phyloP scores from a whole-genome alignment of 2,797 vertebrate species.

The Crocodylus rhombifer region DNA sequence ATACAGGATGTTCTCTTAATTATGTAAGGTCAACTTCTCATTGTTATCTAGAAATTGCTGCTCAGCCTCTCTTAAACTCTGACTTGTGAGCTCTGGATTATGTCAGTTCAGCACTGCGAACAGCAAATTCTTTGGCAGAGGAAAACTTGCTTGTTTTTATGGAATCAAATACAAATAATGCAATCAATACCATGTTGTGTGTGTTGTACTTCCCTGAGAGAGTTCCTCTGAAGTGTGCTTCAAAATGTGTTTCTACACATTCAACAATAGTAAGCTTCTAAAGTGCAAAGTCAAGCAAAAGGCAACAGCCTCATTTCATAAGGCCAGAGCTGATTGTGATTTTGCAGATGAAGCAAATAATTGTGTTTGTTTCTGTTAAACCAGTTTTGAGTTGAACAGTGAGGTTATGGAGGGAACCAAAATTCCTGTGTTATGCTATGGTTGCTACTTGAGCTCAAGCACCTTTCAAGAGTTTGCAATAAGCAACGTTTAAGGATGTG shows the following conservation, averaged over 20 bases:
- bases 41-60: neutral
- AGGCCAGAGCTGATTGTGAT: neutral
- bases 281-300: neutral
- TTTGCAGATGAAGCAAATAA: neutral
- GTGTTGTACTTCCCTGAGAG: too few species aligned
- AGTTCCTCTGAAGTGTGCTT: neutral
- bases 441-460: neutral
- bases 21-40: neutral
- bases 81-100: neutral
- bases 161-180: fast-evolving
- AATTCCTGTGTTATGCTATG: neutral
- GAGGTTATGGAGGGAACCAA: neutral
- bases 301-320: too few species aligned
- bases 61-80: neutral
- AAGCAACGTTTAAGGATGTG: neutral
- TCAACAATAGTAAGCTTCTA: neutral
- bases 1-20: neutral
- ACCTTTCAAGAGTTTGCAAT: neutral
- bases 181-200: neutral
- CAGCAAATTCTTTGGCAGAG: neutral
- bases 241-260: neutral
- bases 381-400: neutral
- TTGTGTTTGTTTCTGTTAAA: neutral
- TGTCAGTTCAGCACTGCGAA: neutral
- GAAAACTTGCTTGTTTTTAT: too few species aligned